Evolutionary conservation across 1,140 invertebrate genomes (phyloP).

Genomic region (Apis florea): DNA sequence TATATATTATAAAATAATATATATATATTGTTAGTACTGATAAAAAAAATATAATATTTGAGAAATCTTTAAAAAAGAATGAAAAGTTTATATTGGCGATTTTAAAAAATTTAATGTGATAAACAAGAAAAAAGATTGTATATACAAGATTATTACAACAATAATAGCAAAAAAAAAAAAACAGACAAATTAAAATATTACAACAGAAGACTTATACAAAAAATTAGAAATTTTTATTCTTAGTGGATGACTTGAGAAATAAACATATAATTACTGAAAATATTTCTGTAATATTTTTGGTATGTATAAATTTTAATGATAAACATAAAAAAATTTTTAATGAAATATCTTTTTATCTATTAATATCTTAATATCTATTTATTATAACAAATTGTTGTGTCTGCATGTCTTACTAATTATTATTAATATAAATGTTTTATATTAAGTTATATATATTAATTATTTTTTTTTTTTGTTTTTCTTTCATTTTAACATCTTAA

Average conservation of each 20-base stretch:
- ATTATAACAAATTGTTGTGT: neutral
- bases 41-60: neutral
- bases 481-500: neutral
- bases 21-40: neutral
- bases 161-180: neutral
- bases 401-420: neutral
- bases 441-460: neutral
- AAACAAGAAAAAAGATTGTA: neutral
- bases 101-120: neutral
- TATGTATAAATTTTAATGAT: neutral
- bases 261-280: neutral
- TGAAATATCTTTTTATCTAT: no score
- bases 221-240: neutral
- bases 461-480: neutral
- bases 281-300: neutral
- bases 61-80: neutral
- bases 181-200: neutral
- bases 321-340: neutral
- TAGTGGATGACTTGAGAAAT: neutral
- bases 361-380: no score
- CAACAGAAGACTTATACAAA: neutral
- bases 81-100: neutral
- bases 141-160: neutral
- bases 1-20: no score
- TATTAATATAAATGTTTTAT: neutral